Evolutionary conservation across 1,140 invertebrate species (phyloP).

Genomic region (Gonatopus flavifemur): DNA sequence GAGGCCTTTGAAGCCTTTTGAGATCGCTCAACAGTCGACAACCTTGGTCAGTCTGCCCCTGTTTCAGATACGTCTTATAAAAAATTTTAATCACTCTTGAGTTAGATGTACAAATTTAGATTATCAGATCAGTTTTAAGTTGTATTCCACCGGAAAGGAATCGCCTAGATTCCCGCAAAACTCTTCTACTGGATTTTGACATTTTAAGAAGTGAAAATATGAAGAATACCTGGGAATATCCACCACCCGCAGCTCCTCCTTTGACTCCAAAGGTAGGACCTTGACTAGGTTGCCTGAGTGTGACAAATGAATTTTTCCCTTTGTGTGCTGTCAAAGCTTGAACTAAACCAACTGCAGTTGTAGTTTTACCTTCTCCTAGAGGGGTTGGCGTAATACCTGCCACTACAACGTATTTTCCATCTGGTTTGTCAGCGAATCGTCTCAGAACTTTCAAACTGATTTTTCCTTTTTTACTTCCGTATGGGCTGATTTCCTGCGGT

Average conservation of each 20-base stretch:
- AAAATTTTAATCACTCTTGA: too few species aligned
- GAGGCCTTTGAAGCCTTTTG: too few species aligned
- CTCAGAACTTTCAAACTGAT: constrained; percentile 83
- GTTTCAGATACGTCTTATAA: too few species aligned
- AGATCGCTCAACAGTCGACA: too few species aligned
- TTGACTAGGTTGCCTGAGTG: constrained; percentile 96
- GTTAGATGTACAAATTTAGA: too few species aligned
- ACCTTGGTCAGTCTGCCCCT: too few species aligned
- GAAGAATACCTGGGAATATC: constrained; percentile 82
- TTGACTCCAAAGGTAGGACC: constrained; percentile 99
- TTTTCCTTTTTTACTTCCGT: constrained; percentile 95
- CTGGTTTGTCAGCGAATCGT: constrained; percentile 66
- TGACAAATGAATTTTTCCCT: constrained; percentile 88
- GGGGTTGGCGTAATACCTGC: constrained; percentile 97
- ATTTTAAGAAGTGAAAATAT: too few species aligned
- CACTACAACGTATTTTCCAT: constrained; percentile 95
- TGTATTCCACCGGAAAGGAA: too few species aligned
- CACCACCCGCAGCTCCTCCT: constrained; percentile 93
- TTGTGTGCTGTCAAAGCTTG: constrained; percentile 89
- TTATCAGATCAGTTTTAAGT: too few species aligned
- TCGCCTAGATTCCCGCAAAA: too few species aligned
- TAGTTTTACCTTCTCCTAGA: constrained; percentile 96
- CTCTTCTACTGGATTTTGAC: too few species aligned
- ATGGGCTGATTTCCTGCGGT: constrained; percentile 81
- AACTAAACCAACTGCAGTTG: constrained; percentile 89